Conservation (phyloP, 2,888 invertebrate species). For the Caenorhabditis zanzibari region DNA sequence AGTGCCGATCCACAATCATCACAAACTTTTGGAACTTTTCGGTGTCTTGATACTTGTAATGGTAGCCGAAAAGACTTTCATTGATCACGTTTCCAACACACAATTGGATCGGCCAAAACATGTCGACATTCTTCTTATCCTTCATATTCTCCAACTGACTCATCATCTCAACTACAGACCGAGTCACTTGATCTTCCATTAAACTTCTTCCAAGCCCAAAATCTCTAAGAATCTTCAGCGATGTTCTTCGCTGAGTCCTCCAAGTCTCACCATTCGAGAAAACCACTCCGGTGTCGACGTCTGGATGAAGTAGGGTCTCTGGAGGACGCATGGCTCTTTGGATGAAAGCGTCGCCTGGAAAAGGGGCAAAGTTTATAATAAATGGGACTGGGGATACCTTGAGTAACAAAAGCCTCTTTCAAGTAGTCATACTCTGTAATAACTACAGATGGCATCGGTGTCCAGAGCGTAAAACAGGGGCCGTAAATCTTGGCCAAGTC, state of each 20-base stretch:
- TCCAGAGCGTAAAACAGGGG: slow-evolving; percentile 74
- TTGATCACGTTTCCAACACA: slow-evolving; percentile 62
- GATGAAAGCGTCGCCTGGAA: slow-evolving; percentile 43
- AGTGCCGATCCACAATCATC: slow-evolving; percentile 32
- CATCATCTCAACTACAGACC: slow-evolving; percentile 48
- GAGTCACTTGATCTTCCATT: slow-evolving; percentile 68
- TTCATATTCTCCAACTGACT: slow-evolving; percentile 40
- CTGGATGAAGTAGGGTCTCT: slow-evolving; percentile 35
- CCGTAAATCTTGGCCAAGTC: slow-evolving; percentile 73
- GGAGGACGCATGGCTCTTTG: slow-evolving; percentile 36
- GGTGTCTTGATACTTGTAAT: slow-evolving; percentile 60
- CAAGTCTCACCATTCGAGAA: slow-evolving; percentile 67
- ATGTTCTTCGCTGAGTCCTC: slow-evolving; percentile 66
- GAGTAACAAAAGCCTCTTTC: slow-evolving; percentile 70
- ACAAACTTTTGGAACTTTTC: slow-evolving; percentile 61
- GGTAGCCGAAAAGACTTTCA: slow-evolving; percentile 69
- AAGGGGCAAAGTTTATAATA: no score
- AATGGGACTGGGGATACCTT: slow-evolving; percentile 31
- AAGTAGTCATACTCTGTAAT: slow-evolving; percentile 68
- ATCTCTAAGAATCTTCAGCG: slow-evolving; percentile 70
- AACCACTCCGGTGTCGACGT: slow-evolving; percentile 34
- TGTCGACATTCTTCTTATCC: slow-evolving; percentile 42
- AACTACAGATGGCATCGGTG: slow-evolving; percentile 67
- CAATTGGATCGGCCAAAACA: slow-evolving; percentile 62
- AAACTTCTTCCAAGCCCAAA: slow-evolving; percentile 33